These are phyloP conservation scores for Tichodroma muraria DNA, from an alignment of 2,113 vertebrate genomes.

Conservation along the genomic window DNA sequence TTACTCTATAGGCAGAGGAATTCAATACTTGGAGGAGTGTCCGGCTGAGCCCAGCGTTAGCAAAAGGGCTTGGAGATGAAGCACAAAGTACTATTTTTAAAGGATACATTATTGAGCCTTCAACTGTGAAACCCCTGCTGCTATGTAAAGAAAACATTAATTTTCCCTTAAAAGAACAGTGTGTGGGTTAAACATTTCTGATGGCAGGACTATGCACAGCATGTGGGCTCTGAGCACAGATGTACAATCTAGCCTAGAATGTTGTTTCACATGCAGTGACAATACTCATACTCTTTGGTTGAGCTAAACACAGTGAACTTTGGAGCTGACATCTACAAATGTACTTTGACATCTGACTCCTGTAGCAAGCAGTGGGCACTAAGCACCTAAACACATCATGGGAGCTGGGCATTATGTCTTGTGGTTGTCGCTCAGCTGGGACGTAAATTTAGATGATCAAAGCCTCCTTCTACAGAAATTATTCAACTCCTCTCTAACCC, in stretches of 20 bases:
- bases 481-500: background rate
- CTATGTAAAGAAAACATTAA: conserved; percentile 31
- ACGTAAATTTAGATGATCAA: background rate
- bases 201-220: background rate
- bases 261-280: background rate
- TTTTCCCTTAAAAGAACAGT: conserved; percentile 40
- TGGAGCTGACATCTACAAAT: background rate
- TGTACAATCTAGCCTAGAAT: background rate
- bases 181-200: conserved; percentile 25
- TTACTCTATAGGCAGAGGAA: background rate
- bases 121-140: conserved; percentile 1
- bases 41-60: background rate
- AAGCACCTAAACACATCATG: background rate
- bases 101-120: background rate
- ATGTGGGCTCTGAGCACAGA: background rate
- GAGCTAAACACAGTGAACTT: background rate
- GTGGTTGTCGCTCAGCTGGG: background rate
- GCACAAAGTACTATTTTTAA: background rate
- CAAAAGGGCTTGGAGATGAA: background rate
- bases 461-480: background rate
- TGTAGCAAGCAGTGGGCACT: background rate
- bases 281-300: background rate
- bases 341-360: background rate
- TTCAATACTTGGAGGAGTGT: background rate
- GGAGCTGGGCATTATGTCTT: background rate